Conservation (phyloP, 2,888 invertebrate species). For the Archaeoteleia sp. region DNA sequence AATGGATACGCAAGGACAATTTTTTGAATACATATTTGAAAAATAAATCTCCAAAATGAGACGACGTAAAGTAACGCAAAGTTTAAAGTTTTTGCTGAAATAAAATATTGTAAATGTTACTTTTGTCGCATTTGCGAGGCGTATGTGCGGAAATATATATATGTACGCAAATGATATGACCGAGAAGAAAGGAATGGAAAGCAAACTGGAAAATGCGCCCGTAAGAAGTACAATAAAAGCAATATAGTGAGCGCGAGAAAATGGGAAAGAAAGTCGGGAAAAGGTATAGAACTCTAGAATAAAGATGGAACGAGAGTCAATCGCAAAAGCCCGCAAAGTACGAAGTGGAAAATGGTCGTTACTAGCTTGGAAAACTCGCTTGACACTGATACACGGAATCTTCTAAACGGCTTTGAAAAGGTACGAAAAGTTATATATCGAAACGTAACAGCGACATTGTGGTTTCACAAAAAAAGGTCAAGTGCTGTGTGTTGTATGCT, state of each 20-base stretch:
- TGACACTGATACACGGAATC: conserved; percentile 37
- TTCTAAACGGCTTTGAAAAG: conserved; percentile 26
- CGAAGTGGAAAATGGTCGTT: conserved; percentile 37
- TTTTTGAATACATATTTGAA: too few relatives aligned
- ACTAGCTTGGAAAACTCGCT: conserved; percentile 35
- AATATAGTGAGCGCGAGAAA: conserved; percentile 7
- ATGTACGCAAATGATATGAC: conserved; percentile 18
- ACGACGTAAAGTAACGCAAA: background rate
- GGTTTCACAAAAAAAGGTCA: too few relatives aligned
- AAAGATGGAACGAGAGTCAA: conserved; percentile 29
- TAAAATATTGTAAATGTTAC: conserved; percentile 11
- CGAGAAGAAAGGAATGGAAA: conserved; percentile 11
- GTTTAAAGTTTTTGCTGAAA: background rate
- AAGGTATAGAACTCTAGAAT: conserved; percentile 15
- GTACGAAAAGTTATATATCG: conserved; percentile 11
- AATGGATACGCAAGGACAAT: too few relatives aligned
- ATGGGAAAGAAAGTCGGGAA: conserved; percentile 19
- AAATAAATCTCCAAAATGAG: background rate
- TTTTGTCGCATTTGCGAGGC: conserved; percentile 1
- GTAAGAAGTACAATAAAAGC: conserved; percentile 31
- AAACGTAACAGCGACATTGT: conserved; percentile 17
- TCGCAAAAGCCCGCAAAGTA: conserved; percentile 27
- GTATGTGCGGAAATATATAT: background rate
- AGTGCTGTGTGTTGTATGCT: too few relatives aligned
- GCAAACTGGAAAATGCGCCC: conserved; percentile 21